Evolutionary conservation across 2,888 invertebrate genomes (phyloP).

Genomic region (Slavum lentiscoides): DNA sequence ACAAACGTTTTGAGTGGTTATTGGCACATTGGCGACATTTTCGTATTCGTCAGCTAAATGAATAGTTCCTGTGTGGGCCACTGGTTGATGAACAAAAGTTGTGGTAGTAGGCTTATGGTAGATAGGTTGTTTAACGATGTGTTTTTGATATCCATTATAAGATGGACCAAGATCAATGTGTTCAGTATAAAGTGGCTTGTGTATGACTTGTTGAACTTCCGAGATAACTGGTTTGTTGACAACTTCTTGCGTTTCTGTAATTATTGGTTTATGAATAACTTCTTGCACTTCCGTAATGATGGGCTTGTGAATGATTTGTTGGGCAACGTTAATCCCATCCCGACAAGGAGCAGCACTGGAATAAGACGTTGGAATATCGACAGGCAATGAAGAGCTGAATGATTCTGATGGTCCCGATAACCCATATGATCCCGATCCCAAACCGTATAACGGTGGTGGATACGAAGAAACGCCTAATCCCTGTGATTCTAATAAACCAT

Average conservation of each 20-base stretch:
- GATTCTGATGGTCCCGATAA: neutral
- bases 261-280: slow-evolving; percentile 51
- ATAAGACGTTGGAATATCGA: slow-evolving; percentile 11
- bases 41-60: slow-evolving; percentile 50
- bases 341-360: neutral
- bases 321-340: slow-evolving; percentile 36
- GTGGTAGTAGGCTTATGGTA: slow-evolving; percentile 28
- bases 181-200: slow-evolving; percentile 51
- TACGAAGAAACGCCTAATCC: slow-evolving; percentile 2
- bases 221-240: slow-evolving; percentile 52
- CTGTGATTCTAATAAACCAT: neutral
- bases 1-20: neutral
- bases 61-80: slow-evolving; percentile 21
- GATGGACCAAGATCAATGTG: slow-evolving; percentile 48
- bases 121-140: slow-evolving; percentile 38
- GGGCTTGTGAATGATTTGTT: slow-evolving; percentile 54
- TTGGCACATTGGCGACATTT: slow-evolving; percentile 15
- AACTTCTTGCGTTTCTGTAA: slow-evolving; percentile 48
- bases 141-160: slow-evolving; percentile 40
- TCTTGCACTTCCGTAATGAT: slow-evolving; percentile 51
- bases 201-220: slow-evolving; percentile 53
- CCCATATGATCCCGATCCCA: slow-evolving; percentile 11
- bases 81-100: slow-evolving; percentile 28
- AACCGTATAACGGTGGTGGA: slow-evolving; percentile 5
- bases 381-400: neutral